These are phyloP conservation scores for Hylaeus anthracinus DNA, from an alignment of 1,140 invertebrate genomes.

Conservation along the genomic window DNA sequence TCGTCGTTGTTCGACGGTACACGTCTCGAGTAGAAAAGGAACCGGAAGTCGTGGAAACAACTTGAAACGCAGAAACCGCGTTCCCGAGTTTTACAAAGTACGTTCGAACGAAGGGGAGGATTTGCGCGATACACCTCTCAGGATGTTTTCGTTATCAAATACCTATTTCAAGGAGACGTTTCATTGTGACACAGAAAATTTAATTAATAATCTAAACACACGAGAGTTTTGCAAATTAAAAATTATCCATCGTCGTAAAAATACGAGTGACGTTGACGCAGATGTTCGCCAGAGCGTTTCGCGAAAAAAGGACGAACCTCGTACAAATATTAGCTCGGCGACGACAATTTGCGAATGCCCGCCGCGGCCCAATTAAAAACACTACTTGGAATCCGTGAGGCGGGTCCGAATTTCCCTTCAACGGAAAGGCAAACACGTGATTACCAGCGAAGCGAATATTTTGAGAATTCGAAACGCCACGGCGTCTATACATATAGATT, in stretches of 20 bases:
- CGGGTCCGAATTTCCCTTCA: background rate
- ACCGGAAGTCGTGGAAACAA: too few relatives aligned
- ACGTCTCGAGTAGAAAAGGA: background rate
- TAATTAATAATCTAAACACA: too few relatives aligned
- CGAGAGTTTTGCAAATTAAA: background rate
- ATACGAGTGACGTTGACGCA: too few relatives aligned
- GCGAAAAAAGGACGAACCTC: background rate
- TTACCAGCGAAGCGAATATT: background rate
- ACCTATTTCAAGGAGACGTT: too few relatives aligned
- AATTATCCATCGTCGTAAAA: background rate
- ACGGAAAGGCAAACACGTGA: background rate
- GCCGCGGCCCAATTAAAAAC: constrained; percentile 12
- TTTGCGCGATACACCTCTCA: too few relatives aligned
- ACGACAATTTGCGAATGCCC: background rate
- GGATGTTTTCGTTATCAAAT: too few relatives aligned
- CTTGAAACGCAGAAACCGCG: background rate
- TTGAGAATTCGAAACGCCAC: background rate
- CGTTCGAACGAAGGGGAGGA: too few relatives aligned
- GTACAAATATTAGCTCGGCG: constrained; percentile 9
- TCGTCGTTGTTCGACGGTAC: background rate
- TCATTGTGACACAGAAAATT: too few relatives aligned
- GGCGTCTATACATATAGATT: background rate
- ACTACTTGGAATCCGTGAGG: background rate
- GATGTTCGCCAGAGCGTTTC: background rate
- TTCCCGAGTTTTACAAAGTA: background rate